Evolutionary conservation across 1,140 invertebrate genomes (phyloP), one percentile per base, ranked within the genome.

Genomic region (Bombus terrestris): DNA sequence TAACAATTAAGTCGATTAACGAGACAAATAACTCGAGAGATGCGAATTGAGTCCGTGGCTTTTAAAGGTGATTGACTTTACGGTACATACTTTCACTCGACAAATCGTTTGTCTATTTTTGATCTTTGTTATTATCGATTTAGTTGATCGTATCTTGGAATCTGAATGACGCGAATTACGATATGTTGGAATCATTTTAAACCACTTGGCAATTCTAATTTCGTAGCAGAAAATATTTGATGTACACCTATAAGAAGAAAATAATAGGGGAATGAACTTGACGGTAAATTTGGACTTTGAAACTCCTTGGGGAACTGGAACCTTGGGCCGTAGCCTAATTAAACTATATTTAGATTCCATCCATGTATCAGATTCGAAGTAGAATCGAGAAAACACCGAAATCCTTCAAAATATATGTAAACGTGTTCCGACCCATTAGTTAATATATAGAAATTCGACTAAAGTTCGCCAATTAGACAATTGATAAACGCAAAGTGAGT

Each of bases 291-390:
- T 80, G 43, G 32, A 69, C 28, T 80, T 53, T 53, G 43, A 41
- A 69, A 53, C 25, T 25, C 64, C 43, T n/a, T 35, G 22, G 39
- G 62, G 2, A 28, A 47, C 41, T 76, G 35, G 12, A 77, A 18
- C 62, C 35, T 53, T 69, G 73, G 28, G 6, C 62, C 25, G 22
- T 12, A 53, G 59, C 62, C 37, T 76, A 77, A 83, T 77, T 69
- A 83, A 77, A 78, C 35, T 83, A 83, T 57, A 71, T 79, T 71
- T 79, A 84, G 75, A 78, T 71, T 84, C 47, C 22, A 25, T 18
- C 53, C 75, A 10, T 43, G 37, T n/a, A 57, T 37, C 32, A 10
- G 15, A 41, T 79, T 79, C 39, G 9, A 35, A 8, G 22, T 22
- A 47, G 47, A 43, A 59, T 62, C 25, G 47, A 39, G 28, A 37